These are phyloP conservation scores for Eupeodes corollae DNA, from an alignment of 1,140 invertebrate genomes.

Conservation along the genomic window DNA sequence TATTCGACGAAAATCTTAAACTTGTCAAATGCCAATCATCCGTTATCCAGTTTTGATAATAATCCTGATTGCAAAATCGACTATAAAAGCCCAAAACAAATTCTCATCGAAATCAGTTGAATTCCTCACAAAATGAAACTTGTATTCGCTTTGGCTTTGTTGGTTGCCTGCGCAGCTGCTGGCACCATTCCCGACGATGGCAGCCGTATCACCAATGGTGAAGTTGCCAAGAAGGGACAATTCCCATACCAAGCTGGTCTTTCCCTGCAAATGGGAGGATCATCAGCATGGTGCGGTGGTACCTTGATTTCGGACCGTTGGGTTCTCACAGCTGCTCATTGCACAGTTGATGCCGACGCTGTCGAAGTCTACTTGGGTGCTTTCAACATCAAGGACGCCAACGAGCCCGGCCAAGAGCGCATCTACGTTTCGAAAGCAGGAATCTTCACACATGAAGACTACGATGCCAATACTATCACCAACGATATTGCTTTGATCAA, in stretches of 20 bases:
- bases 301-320: slow-evolving; percentile 24
- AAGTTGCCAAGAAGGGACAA: slow-evolving; percentile 16
- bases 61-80: too few species aligned
- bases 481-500: slow-evolving; percentile 38
- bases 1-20: too few species aligned
- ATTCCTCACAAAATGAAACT: too few species aligned
- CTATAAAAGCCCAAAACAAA: too few species aligned
- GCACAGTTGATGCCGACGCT: slow-evolving; percentile 15
- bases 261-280: slow-evolving; percentile 9
- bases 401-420: slow-evolving; percentile 17
- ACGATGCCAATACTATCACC: slow-evolving; percentile 11
- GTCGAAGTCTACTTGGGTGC: slow-evolving; percentile 11
- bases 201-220: slow-evolving; percentile 23
- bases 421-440: slow-evolving; percentile 11
- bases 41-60: too few species aligned
- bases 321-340: slow-evolving; percentile 27
- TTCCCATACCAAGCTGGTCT: slow-evolving; percentile 29
- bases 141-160: too few species aligned
- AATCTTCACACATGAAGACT: slow-evolving; percentile 19
- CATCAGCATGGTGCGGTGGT: slow-evolving; percentile 25
- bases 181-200: background rate
- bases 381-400: slow-evolving; percentile 7
- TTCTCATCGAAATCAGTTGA: too few species aligned
- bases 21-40: too few species aligned
- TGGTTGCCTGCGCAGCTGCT: too few species aligned